Conservation (phyloP, 2,113 vertebrate species). For the Pogona vitticeps region DNA sequence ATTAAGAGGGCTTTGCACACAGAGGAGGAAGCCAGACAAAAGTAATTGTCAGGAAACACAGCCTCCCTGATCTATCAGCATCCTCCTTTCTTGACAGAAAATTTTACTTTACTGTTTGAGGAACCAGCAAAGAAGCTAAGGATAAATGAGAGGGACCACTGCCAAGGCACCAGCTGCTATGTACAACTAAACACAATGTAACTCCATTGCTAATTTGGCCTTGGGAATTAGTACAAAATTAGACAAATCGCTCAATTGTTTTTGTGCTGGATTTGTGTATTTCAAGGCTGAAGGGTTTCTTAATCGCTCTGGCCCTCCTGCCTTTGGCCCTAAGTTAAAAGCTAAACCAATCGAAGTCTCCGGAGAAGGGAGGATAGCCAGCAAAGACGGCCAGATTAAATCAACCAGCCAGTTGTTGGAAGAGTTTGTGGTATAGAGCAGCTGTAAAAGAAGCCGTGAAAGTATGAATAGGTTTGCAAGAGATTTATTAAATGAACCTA, state of each 20-base stretch:
- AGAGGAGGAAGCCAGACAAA: background rate
- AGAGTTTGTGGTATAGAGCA: background rate
- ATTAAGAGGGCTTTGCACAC: constrained; percentile 14
- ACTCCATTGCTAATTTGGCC: constrained; percentile 22
- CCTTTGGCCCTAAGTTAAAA: background rate
- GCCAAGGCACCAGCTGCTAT: constrained; percentile 26
- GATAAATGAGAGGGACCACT: background rate
- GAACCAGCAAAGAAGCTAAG: background rate
- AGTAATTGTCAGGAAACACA: background rate
- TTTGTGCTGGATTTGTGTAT: background rate
- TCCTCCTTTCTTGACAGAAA: constrained; percentile 3
- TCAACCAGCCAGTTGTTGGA: background rate
- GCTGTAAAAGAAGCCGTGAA: background rate
- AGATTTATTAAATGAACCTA: background rate
- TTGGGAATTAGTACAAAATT: constrained; percentile 3
- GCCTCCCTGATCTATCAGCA: background rate
- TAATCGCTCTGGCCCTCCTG: background rate
- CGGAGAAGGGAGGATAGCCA: background rate
- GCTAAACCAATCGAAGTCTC: background rate
- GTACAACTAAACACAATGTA: constrained; percentile 19
- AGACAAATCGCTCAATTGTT: constrained; percentile 9
- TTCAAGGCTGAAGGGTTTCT: constrained; percentile 4
- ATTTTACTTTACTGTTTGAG: constrained; percentile 12
- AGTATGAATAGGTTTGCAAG: background rate
- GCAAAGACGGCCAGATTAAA: background rate